Conservation (phyloP, 2,888 invertebrate genomes). For the Mesorhabditis spiculigera region DNA sequence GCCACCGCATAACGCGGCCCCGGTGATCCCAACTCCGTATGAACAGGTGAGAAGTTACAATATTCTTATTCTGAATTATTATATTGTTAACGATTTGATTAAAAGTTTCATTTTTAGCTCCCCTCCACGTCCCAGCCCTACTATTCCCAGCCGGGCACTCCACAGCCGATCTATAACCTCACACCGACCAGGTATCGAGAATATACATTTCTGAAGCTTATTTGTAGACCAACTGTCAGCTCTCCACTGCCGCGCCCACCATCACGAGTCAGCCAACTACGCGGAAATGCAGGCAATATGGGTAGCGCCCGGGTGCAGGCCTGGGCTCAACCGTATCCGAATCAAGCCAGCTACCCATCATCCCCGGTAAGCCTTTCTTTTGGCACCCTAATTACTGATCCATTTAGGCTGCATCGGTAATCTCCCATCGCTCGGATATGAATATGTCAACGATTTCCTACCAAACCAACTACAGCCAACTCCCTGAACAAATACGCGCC, state of each 20-base stretch:
- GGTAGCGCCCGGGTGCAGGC: not conserved
- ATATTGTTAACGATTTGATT: no score
- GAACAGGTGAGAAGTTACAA: not conserved
- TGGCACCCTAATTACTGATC: not conserved
- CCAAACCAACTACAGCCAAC: not conserved
- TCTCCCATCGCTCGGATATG: not conserved
- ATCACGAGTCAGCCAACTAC: not conserved
- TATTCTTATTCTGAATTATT: no score
- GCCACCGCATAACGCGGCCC: not conserved
- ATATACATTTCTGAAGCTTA: no score
- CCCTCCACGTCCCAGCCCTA: constrained; percentile 3
- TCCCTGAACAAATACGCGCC: not conserved
- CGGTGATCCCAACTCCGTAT: not conserved
- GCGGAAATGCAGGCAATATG: not conserved
- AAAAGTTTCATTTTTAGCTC: not conserved
- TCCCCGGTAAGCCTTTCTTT: not conserved
- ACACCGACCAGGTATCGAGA: not conserved
- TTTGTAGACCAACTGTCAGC: no score
- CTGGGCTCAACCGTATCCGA: not conserved
- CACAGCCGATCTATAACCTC: not conserved
- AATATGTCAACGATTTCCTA: not conserved
- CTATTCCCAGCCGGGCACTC: not conserved
- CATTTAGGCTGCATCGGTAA: constrained; percentile 4
- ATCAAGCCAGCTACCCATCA: not conserved
- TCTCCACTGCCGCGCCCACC: not conserved